Conservation (phyloP, 2,888 invertebrate species). For the Ennomos fuscantarius region DNA sequence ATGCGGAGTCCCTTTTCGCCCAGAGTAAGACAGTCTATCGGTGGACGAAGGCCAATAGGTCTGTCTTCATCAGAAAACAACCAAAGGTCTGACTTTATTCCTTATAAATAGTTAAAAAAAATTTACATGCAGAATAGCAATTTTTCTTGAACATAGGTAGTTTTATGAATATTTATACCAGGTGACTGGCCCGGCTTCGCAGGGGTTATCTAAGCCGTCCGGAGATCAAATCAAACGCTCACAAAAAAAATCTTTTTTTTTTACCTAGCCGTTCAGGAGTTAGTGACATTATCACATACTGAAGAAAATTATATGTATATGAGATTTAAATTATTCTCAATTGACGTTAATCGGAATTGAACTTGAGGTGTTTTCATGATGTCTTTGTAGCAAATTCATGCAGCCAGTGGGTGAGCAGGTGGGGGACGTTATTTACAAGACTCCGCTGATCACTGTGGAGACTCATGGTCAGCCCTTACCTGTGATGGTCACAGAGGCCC, state of each 20-base stretch:
- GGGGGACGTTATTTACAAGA: slow-evolving; percentile 91
- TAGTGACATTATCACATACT: too few relatives aligned
- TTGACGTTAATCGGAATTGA: slow-evolving; percentile 24
- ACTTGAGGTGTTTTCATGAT: slow-evolving; percentile 40
- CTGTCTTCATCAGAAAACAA: slow-evolving; percentile 67
- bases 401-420: slow-evolving; percentile 63
- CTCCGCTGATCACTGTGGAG: slow-evolving; percentile 90
- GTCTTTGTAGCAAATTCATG: slow-evolving; percentile 57
- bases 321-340: too few relatives aligned
- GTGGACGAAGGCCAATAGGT: slow-evolving; percentile 67
- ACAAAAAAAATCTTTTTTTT: too few relatives aligned
- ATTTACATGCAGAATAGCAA: too few relatives aligned
- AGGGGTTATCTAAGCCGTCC: too few relatives aligned
- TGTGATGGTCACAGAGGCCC: slow-evolving; percentile 94
- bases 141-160: too few relatives aligned
- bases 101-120: too few relatives aligned
- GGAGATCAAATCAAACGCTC: too few relatives aligned
- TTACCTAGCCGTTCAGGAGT: too few relatives aligned
- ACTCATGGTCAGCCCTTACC: slow-evolving; percentile 93
- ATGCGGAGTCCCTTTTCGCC: slow-evolving; percentile 79
- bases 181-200: too few relatives aligned
- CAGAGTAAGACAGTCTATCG: slow-evolving; percentile 68
- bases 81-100: slow-evolving; percentile 53
- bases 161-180: too few relatives aligned
- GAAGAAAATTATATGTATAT: too few relatives aligned